Base-by-base conservation (phyloP, 2,113 vertebrate genomes). In the Arothron firmamentum region DNA sequence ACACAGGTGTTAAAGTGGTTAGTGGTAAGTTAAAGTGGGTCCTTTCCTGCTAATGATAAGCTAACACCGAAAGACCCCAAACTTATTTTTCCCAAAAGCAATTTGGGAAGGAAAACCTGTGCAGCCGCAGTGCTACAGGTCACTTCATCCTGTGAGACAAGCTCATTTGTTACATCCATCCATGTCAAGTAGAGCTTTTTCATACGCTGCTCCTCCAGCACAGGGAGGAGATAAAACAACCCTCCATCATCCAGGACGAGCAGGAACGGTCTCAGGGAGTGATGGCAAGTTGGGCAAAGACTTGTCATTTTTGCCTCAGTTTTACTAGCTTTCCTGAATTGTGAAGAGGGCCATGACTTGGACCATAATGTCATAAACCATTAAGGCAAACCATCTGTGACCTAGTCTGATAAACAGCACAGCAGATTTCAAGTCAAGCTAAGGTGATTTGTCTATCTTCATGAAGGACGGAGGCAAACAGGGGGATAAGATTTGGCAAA, bases 111-210 rank as follows among this genome's bases (percentile, higher is more conserved):
- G 43, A 16, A 19, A 65, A 31, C 65, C 21, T 57, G 65, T 23
- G 41, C 59, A n/a, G 11, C 3, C 12, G 58, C 52, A 49, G 57
- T 15, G 52, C 25, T 42, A 6, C 57, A 28, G 72, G 74, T 62
- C 72, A 67, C 65, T 18, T 50, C 47, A 21, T 10, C 56, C 69
- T 59, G 47, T 10, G 6, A 57, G 12, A 45, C 38, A 42, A 1
- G 8, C 31, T 64, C 50, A 8, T 65, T 64, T 54, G 49, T 56
- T n/a, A 34, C 57, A 62, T 66, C 67, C 66, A 60, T 75, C 75
- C 4, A 20, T 83, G 78, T 87, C 79, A 82, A 83, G 80, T 31
- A 67, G 58, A 79, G 65, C 52, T 70, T 75, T 72, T 70, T 76
- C 57, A 58, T 55, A 56, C 38, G 16, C 52, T 5, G 2, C 59